Evolutionary conservation across 37 sponge, comb jelly and placozoan genomes (phyloP).

Genomic region (Aphrocallistes beatrix): DNA sequence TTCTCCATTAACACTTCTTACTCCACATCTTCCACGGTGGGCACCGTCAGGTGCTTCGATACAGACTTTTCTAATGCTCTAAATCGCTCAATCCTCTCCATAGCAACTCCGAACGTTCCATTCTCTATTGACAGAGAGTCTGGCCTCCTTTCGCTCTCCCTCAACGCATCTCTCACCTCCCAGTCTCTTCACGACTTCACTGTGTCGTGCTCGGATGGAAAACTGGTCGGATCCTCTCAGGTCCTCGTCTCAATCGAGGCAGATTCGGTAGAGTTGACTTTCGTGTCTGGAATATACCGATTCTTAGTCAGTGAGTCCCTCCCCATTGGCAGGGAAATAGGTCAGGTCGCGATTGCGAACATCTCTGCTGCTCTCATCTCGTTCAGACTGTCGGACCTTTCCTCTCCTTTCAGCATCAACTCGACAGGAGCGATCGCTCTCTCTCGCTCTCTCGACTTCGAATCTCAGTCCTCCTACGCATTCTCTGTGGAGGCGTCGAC

Average conservation of each 20-base stretch:
- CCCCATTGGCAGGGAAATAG: not conserved
- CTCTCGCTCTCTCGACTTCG: not conserved
- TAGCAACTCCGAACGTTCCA: not conserved
- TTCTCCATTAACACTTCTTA: not conserved
- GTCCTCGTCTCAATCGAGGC: not conserved
- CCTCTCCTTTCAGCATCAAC: not conserved
- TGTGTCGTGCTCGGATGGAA: not conserved
- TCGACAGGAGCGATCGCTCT: not conserved
- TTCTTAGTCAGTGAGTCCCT: not conserved
- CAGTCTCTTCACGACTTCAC: not conserved
- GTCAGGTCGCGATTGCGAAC: not conserved
- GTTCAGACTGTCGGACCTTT: not conserved
- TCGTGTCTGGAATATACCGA: not conserved
- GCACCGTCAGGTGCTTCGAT: not conserved
- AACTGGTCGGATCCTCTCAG: not conserved
- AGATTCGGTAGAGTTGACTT: not conserved
- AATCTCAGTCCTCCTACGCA: not conserved
- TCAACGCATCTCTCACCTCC: not conserved
- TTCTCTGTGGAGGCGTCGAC: slow-evolving; percentile 4
- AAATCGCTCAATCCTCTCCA: not conserved
- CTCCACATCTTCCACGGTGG: not conserved
- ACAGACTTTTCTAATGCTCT: not conserved
- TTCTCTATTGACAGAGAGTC: not conserved
- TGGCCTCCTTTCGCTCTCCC: not conserved
- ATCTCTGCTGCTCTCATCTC: not conserved